phyloP scores from a whole-genome alignment of 1,140 invertebrate species.

The Rhopalosiphum maidis region DNA sequence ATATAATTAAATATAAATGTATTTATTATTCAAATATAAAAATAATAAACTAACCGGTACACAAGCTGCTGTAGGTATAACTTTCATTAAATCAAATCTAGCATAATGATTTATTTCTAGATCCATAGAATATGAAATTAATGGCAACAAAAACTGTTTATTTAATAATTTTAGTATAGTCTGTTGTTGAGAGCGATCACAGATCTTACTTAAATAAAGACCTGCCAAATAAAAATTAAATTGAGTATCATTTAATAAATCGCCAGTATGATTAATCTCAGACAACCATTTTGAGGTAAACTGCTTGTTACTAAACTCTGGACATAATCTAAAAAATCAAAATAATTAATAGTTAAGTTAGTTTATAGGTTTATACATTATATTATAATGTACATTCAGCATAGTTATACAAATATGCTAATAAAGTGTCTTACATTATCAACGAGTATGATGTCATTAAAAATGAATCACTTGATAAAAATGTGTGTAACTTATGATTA shows the following conservation, averaged over 20 bases:
- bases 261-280: not conserved
- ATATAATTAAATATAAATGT: not conserved
- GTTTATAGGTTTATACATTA: not conserved
- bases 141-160: slow-evolving; percentile 37
- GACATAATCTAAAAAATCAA: slow-evolving; percentile 37
- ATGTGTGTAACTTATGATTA: not conserved
- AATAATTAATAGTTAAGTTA: not conserved
- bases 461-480: slow-evolving; percentile 13
- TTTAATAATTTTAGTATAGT: slow-evolving; percentile 35
- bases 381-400: not conserved
- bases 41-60: not conserved
- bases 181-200: slow-evolving; percentile 23
- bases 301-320: not conserved
- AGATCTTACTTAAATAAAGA: slow-evolving; percentile 38
- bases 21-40: not conserved
- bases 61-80: slow-evolving; percentile 41
- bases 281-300: slow-evolving; percentile 42
- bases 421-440: not conserved
- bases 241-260: slow-evolving; percentile 28
- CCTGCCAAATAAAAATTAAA: slow-evolving; percentile 47
- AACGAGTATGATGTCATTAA: slow-evolving; percentile 9
- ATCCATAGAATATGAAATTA: slow-evolving; percentile 41
- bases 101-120: slow-evolving; percentile 1
- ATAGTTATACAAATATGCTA: not conserved
- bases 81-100: slow-evolving; percentile 32